Evolutionary conservation across 2,113 vertebrate genomes (phyloP).

Genomic region (Lamprologus sp.): DNA sequence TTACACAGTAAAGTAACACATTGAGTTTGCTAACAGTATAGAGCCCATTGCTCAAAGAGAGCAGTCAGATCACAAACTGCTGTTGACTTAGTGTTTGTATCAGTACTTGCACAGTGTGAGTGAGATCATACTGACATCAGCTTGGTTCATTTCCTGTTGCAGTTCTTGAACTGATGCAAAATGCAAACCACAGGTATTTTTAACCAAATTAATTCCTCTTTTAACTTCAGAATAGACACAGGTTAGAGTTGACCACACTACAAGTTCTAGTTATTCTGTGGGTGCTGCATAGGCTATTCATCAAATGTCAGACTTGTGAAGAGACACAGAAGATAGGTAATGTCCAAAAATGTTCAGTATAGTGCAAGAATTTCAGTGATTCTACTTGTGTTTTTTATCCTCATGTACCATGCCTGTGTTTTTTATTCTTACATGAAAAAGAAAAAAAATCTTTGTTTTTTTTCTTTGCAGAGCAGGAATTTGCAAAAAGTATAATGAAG

Average conservation of each 20-base stretch:
- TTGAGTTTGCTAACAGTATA: background rate
- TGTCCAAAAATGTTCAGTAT: background rate
- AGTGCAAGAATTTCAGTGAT: background rate
- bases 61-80: background rate
- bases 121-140: background rate
- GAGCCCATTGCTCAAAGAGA: background rate
- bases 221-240: background rate
- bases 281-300: background rate
- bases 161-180: background rate
- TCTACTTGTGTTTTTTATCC: background rate
- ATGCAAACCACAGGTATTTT: background rate
- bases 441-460: background rate
- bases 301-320: background rate
- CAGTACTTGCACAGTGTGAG: background rate
- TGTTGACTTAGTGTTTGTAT: background rate
- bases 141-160: background rate
- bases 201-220: background rate
- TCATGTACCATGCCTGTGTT: background rate
- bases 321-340: background rate
- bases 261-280: background rate
- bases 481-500: slow-evolving; percentile 80
- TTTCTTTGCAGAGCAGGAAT: slow-evolving; percentile 71
- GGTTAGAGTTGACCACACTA: background rate
- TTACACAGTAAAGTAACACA: background rate
- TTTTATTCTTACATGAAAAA: background rate